A percentile compares a stretch with the other conserved stretches of the same genome.
These are phyloP conservation scores for Zonotrichia albicollis DNA, from an alignment of 2,797 vertebrate species.

Conservation along the genomic window DNA sequence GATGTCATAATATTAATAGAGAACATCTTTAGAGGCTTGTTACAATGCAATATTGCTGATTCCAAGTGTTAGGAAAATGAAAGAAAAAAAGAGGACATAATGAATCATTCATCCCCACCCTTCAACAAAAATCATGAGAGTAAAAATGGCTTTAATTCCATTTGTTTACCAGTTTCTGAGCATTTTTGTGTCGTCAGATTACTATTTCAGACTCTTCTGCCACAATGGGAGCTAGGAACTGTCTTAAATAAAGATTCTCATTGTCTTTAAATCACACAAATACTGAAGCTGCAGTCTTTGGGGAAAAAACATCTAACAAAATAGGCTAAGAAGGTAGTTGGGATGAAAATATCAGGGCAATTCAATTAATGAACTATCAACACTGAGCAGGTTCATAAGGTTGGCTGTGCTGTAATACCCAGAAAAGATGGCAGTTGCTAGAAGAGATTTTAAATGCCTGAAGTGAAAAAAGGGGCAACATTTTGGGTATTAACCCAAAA, in stretches of 20 bases:
- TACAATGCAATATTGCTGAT: constrained; percentile 19
- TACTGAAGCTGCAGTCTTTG: background rate
- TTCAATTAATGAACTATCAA: background rate
- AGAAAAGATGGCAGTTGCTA: background rate
- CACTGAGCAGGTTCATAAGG: background rate
- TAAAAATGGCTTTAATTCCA: constrained; percentile 47
- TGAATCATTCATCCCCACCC: constrained; percentile 48
- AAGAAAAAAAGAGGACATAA: background rate
- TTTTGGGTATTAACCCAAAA: background rate
- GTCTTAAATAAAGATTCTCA: background rate
- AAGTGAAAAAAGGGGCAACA: background rate
- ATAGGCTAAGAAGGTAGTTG: background rate
- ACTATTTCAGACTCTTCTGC: constrained; percentile 14
- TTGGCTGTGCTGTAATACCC: background rate
- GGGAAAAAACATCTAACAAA: background rate
- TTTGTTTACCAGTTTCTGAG: constrained; percentile 61
- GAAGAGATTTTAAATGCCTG: background rate
- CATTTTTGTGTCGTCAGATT: constrained; percentile 12
- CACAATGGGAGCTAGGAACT: background rate
- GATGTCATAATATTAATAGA: constrained; percentile 57
- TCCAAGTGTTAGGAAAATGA: constrained; percentile 37
- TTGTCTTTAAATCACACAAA: background rate
- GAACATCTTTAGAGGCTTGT: constrained; percentile 55
- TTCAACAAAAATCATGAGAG: constrained; percentile 56
- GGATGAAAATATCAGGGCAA: background rate